Evolutionary conservation across 2,797 vertebrate genomes (phyloP).

Genomic region (Lagodon rhomboides): DNA sequence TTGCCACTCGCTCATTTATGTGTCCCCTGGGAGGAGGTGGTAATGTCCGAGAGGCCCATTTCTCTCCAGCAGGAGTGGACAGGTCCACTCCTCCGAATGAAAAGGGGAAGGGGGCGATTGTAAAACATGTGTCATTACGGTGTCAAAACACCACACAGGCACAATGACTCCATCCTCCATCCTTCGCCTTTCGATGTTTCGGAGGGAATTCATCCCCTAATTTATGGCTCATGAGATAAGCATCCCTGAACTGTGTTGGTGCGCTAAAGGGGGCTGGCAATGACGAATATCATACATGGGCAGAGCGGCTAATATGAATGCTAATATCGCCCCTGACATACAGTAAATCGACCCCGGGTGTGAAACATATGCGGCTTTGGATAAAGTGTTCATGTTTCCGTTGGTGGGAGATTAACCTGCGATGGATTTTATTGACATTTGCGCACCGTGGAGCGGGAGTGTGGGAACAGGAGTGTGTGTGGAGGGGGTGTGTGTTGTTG

Average conservation of each 20-base stretch:
- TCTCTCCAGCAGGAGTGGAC: constrained; percentile 81
- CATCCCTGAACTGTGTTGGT: constrained; percentile 81
- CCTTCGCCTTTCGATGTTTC: constrained; percentile 77
- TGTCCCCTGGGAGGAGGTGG: constrained; percentile 79
- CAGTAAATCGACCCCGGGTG: constrained; percentile 83
- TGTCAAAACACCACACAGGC: constrained; percentile 83
- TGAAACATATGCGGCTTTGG: constrained; percentile 82
- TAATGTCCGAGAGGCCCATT: constrained; percentile 85
- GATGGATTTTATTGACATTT: constrained; percentile 85
- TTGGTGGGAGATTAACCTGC: constrained; percentile 82
- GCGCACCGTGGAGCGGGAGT: constrained; percentile 57
- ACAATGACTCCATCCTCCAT: constrained; percentile 86
- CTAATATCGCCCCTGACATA: constrained; percentile 84
- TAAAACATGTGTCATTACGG: constrained; percentile 86
- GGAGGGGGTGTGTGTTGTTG: constrained; percentile 4
- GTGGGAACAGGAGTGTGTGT: constrained; percentile 56
- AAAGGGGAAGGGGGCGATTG: constrained; percentile 82
- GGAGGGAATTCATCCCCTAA: constrained; percentile 81
- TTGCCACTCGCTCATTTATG: constrained; percentile 79
- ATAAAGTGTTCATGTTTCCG: constrained; percentile 85
- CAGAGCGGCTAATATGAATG: constrained; percentile 82
- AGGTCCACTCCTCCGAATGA: constrained; percentile 85
- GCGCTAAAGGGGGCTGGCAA: constrained; percentile 78
- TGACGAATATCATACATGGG: constrained; percentile 82
- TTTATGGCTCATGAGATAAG: constrained; percentile 87